These are phyloP conservation scores for Zaprionus taronus DNA, from an alignment of 1,140 invertebrate species.

Conservation along the genomic window DNA sequence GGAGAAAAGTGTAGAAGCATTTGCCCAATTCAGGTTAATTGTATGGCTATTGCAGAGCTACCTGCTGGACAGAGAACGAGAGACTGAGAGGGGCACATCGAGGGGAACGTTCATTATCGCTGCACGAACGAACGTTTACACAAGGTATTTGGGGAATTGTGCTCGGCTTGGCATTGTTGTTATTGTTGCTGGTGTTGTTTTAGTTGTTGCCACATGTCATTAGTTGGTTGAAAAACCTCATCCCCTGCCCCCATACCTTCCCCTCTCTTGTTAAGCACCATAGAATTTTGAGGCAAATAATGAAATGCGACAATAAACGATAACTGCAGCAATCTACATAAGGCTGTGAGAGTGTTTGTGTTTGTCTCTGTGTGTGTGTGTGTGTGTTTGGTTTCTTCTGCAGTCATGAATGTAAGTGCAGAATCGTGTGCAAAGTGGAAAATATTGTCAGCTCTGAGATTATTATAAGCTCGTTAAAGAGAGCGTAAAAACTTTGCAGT, in stretches of 20 bases:
- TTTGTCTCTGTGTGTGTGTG: not conserved
- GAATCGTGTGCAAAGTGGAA: not conserved
- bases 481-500: not conserved
- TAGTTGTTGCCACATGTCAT: constrained; percentile 37
- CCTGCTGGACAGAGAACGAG: not conserved
- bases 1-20: constrained; percentile 41
- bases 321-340: constrained; percentile 29
- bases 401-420: not conserved
- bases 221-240: constrained; percentile 17
- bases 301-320: constrained; percentile 51
- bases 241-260: not conserved
- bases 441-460: not conserved
- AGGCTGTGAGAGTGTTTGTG: not conserved
- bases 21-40: constrained; percentile 62
- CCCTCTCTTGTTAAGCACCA: not conserved
- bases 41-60: constrained; percentile 34
- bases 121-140: constrained; percentile 40
- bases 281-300: constrained; percentile 33
- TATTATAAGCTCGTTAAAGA: not conserved
- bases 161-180: constrained; percentile 19
- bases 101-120: constrained; percentile 39
- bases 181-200: constrained; percentile 27
- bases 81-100: not conserved
- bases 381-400: not conserved
- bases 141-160: constrained; percentile 44